Evolutionary conservation across 1,140 invertebrate genomes (phyloP).

Genomic region (Paracyclopina nana): DNA sequence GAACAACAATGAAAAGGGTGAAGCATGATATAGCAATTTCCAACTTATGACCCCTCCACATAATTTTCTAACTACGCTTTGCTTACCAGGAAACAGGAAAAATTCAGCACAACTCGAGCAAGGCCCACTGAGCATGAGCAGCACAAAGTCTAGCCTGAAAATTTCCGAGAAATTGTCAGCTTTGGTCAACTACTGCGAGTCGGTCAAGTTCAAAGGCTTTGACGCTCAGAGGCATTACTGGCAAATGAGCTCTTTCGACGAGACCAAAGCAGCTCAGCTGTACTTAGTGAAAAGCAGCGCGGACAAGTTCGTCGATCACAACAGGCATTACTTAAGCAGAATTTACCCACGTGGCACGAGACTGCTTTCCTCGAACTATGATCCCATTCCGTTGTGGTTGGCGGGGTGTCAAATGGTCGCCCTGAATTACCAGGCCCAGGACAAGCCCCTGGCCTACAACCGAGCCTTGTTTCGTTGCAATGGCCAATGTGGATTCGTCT

Average conservation of each 20-base stretch:
- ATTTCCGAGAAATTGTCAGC: constrained; percentile 24
- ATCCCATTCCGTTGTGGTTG: constrained; percentile 28
- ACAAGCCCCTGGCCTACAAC: constrained; percentile 34
- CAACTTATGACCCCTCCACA: too few relatives aligned
- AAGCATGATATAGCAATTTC: too few relatives aligned
- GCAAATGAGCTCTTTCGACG: constrained; percentile 27
- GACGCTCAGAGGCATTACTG: constrained; percentile 24
- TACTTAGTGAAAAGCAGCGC: constrained; percentile 20
- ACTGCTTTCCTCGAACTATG: constrained; percentile 31
- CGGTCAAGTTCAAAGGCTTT: constrained; percentile 24
- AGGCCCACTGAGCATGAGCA: too few relatives aligned
- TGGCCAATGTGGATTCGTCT: constrained; percentile 43
- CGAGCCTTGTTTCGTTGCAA: constrained; percentile 39
- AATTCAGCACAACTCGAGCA: too few relatives aligned
- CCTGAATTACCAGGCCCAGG: constrained; percentile 37
- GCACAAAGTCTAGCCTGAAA: too few relatives aligned
- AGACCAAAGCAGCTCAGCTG: constrained; percentile 25
- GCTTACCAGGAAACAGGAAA: too few relatives aligned
- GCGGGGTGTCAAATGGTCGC: constrained; percentile 32
- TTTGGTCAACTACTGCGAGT: constrained; percentile 25
- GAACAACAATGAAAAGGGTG: too few relatives aligned
- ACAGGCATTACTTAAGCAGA: constrained; percentile 24
- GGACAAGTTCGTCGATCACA: constrained; percentile 23
- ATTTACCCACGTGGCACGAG: constrained; percentile 30
- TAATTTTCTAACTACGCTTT: too few relatives aligned